These are phyloP conservation scores for Cranoglanis bouderius DNA, from an alignment of 2,113 vertebrate species.

Conservation along the genomic window DNA sequence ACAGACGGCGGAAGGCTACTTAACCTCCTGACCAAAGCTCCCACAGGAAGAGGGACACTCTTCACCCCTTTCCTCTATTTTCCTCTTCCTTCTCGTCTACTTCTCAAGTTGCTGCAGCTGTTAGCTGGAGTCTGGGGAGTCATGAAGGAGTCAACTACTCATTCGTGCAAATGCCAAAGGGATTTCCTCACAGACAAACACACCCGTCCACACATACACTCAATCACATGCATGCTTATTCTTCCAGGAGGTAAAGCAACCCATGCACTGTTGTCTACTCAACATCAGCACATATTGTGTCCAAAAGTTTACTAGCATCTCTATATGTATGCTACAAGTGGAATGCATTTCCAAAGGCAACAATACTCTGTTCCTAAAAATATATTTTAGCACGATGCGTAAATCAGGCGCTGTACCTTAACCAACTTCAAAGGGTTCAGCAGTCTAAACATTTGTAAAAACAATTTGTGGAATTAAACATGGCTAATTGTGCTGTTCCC, in stretches of 20 bases:
- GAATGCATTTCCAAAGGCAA: neutral
- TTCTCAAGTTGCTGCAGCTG: slow-evolving; percentile 66
- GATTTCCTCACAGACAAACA: slow-evolving; percentile 47
- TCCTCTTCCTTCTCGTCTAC: slow-evolving; percentile 13
- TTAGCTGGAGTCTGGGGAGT: slow-evolving; percentile 55
- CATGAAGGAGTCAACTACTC: slow-evolving; percentile 46
- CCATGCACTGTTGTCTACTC: neutral
- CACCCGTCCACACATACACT: neutral
- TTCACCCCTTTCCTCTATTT: neutral
- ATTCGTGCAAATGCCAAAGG: slow-evolving; percentile 49
- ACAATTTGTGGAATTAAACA: slow-evolving; percentile 60
- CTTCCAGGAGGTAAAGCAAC: neutral
- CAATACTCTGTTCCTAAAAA: slow-evolving; percentile 27
- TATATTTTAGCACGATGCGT: neutral
- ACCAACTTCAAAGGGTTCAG: slow-evolving; percentile 60
- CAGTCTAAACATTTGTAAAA: slow-evolving; percentile 63
- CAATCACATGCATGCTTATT: neutral
- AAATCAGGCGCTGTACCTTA: slow-evolving; percentile 47
- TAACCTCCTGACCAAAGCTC: slow-evolving; percentile 39
- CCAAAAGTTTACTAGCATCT: neutral
- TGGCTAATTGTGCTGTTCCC: slow-evolving; percentile 61
- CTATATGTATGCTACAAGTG: neutral
- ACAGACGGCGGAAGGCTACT: slow-evolving; percentile 27
- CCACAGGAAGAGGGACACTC: slow-evolving; percentile 29
- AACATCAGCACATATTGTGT: neutral